Evolutionary conservation across 1,140 invertebrate species (phyloP), one percentile per base, ranked within the genome.

Genomic region (Drosophila yakuba): DNA sequence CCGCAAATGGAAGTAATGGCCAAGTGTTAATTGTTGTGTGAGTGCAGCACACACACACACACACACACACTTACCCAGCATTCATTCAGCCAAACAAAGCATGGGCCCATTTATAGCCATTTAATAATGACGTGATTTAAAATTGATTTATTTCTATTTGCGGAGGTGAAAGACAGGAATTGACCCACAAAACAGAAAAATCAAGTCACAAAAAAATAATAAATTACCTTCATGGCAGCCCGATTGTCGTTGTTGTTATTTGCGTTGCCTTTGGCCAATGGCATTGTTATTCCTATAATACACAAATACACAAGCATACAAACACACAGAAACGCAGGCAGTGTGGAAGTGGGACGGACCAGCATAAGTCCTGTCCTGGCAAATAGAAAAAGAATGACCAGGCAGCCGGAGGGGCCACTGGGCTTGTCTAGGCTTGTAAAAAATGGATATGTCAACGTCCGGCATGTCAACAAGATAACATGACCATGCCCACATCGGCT

Each of bases 401-500:
- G 47, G 25, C 39, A n/a, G 43, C 72, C 60, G 25, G 28, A 55
- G 56, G 60, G 56, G 45, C 60, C 56, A 51, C 36, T 73, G 39
- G 60, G 35, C 51, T 43, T 47, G 52, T 36, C 78, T 67, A 80
- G 66, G 73, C 75, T 81, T 68, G 72, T 86, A 85, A 90, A 90
- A 90, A 90, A 90, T 90, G 78, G 81, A 86, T 81, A 86, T 90
- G 86, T 90, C 85, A 90, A 90, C 73, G 82, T 90, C 81, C 82
- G 74, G 77, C 74, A 66, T 90, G 85, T 90, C 85, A 90, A 86
- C 81, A 81, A 81, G 85, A 90, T 90, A 90, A 90, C 78, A 68
- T 69, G 68, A 62, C 47, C 74, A 77, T 77, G 73, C 74, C 73
- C 73, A 68, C 73, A 43, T 66, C 52, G 52, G 38, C 59, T 43